Base-by-base conservation (phyloP, 1,140 invertebrate genomes). In the Asobara japonica region DNA sequence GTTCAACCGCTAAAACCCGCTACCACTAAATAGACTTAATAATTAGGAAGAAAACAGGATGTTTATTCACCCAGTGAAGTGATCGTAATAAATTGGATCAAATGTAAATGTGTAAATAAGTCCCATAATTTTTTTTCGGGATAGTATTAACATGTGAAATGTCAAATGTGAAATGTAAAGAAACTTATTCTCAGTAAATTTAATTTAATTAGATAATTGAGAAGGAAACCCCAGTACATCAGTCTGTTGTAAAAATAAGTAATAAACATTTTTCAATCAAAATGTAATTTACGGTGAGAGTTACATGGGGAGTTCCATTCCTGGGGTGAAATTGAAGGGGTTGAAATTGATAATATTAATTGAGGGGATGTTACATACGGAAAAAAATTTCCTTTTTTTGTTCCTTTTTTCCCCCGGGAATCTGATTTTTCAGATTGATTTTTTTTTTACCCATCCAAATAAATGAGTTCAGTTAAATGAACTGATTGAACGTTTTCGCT, bases 71-170 rank as follows among this genome's bases (percentile, higher is more conserved):
- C 51, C 51, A 25, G 51, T 56, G 51, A 25, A 56, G 25, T 56
- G 51, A 56, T 56, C 25, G 11, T 51, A 67, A 65, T 18, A 62
- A 48, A 25, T 30, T 7, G 27, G 45, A 36, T 45, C 38, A 73
- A n/a, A 22, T 76, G 66, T 74, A 76, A 69, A 77, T 74, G 73
- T 74, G 73, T 76, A 80, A 69, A 79, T 78, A 77, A 74, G 65
- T 72, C 20, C 31, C 61, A 33, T 70, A 67, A 71, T 36, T 33
- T 74, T 65, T 68, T 60, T 61, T 1, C 51, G 22, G 5, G 5
- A 11, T 6, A 56, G 20, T 56, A 56, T 51, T 64, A 71, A 65
- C 56, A 61, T 29, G 64, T 45, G n/a, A n/a, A n/a, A n/a, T n/a
- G n/a, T n/a, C n/a, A n/a, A n/a, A n/a, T n/a, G 38, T 51, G 68